These are phyloP conservation scores for Zygaena filipendulae DNA, from an alignment of 2,888 invertebrate genomes.

Conservation along the genomic window DNA sequence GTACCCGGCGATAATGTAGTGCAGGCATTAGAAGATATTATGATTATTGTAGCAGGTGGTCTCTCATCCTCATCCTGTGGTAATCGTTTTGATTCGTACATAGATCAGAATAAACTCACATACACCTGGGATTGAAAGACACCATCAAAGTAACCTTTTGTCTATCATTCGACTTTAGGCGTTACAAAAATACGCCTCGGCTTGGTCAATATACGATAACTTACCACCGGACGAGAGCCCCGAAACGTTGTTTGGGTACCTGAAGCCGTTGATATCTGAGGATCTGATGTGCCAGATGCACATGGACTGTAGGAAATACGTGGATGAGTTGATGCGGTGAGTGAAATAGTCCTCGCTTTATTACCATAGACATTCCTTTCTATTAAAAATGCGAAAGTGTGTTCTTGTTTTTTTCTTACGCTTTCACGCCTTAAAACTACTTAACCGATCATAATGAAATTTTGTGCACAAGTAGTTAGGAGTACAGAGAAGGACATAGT, in stretches of 20 bases:
- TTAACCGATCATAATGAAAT: too few species aligned
- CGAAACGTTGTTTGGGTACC: slow-evolving; percentile 26
- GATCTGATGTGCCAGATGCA: slow-evolving; percentile 31
- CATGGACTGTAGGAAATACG: slow-evolving; percentile 24
- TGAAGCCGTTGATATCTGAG: slow-evolving; percentile 26
- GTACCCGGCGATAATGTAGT: too few species aligned
- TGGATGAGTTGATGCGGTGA: slow-evolving; percentile 37
- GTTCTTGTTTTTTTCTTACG: neutral
- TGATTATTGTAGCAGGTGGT: too few species aligned
- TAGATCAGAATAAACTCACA: too few species aligned
- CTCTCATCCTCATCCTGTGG: too few species aligned
- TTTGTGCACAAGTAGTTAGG: too few species aligned
- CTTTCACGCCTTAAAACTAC: too few species aligned
- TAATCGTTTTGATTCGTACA: neutral
- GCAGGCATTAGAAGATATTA: too few species aligned
- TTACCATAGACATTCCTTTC: too few species aligned
- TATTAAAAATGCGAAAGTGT: too few species aligned
- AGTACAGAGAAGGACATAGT: too few species aligned
- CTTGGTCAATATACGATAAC: slow-evolving; percentile 28
- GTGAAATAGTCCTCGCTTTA: neutral
- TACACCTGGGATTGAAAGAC: too few species aligned
- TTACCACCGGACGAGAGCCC: slow-evolving; percentile 17
- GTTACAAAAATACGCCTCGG: slow-evolving; percentile 20
- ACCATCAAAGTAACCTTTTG: neutral
- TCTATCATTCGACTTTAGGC: slow-evolving; percentile 20